A percentile compares a stretch with the other conserved stretches of the same genome.
Evolutionary conservation across 2,888 invertebrate genomes (phyloP).

Genomic region (Hirtodrosophila confusa): DNA sequence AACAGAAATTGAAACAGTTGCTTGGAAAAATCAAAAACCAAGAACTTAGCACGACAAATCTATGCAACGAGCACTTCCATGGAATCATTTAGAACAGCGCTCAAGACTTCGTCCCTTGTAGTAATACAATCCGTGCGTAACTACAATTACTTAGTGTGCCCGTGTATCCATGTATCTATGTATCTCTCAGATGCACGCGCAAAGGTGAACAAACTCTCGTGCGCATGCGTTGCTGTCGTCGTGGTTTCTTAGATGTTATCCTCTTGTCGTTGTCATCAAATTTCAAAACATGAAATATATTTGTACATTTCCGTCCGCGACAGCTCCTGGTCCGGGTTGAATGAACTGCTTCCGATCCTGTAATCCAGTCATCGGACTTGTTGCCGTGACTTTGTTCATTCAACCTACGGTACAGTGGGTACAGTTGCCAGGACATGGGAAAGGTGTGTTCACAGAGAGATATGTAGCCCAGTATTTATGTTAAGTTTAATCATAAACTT

Average conservation of each 20-base stretch:
- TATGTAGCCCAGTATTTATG: too few relatives aligned
- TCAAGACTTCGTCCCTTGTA: conserved; percentile 51
- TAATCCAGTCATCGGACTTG: conserved; percentile 44
- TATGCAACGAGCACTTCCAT: conserved; percentile 32
- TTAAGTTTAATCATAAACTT: too few relatives aligned
- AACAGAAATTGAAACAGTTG: conserved; percentile 74
- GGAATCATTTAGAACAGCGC: conserved; percentile 34
- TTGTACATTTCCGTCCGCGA: conserved; percentile 55
- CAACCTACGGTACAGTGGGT: conserved; percentile 29
- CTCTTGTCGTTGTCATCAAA: conserved; percentile 63
- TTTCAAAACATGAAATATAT: conserved; percentile 74
- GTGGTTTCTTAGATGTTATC: conserved; percentile 33
- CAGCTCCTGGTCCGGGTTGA: conserved; percentile 49
- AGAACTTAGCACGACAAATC: conserved; percentile 13
- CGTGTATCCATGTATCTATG: conserved; percentile 36
- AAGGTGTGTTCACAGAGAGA: too few relatives aligned
- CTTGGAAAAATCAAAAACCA: conserved; percentile 65
- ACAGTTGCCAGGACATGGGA: conserved; percentile 25
- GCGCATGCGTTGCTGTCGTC: conserved; percentile 56
- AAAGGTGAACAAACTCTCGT: conserved; percentile 74
- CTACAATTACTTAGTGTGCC: conserved; percentile 65
- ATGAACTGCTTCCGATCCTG: conserved; percentile 66
- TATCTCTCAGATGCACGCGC: conserved; percentile 24
- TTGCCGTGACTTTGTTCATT: conserved; percentile 40
- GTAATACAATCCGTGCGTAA: conserved; percentile 79